Conservation (phyloP, 2,797 vertebrate species). For the Oceanodroma leucorhoa region DNA sequence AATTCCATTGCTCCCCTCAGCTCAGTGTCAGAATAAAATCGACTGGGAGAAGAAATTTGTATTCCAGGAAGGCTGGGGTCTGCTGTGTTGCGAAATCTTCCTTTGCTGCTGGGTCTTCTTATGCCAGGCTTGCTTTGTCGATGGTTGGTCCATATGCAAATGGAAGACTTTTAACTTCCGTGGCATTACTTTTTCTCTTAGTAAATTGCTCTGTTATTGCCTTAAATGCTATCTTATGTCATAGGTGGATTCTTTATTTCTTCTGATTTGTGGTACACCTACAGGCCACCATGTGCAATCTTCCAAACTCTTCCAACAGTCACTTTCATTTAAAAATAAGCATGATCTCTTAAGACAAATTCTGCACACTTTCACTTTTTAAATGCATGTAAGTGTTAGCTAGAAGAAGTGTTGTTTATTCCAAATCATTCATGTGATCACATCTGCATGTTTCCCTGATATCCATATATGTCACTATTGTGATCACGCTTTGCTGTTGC, state of each 20-base stretch:
- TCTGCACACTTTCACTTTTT: not conserved
- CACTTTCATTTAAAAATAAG: not conserved
- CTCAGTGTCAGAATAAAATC: not conserved
- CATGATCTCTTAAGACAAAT: not conserved
- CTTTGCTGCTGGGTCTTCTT: not conserved
- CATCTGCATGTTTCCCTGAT: not conserved
- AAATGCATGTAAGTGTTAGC: not conserved
- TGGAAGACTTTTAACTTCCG: not conserved
- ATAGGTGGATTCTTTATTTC: not conserved
- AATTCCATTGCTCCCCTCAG: not conserved
- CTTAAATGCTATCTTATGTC: not conserved
- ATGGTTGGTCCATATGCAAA: not conserved
- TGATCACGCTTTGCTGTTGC: not conserved
- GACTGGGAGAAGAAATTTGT: not conserved
- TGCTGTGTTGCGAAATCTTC: not conserved
- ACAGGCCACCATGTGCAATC: not conserved
- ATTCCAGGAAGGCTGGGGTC: not conserved
- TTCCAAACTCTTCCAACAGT: not conserved
- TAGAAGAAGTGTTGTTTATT: not conserved
- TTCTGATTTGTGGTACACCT: not conserved
- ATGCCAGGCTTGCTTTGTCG: not conserved
- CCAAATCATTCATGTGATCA: not conserved
- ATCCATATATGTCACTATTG: not conserved
- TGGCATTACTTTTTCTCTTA: not conserved
- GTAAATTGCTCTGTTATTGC: not conserved